Evolutionary conservation across 2,797 vertebrate genomes (phyloP), one percentile per base, ranked within the genome.

Genomic region (Chelonia mydas): DNA sequence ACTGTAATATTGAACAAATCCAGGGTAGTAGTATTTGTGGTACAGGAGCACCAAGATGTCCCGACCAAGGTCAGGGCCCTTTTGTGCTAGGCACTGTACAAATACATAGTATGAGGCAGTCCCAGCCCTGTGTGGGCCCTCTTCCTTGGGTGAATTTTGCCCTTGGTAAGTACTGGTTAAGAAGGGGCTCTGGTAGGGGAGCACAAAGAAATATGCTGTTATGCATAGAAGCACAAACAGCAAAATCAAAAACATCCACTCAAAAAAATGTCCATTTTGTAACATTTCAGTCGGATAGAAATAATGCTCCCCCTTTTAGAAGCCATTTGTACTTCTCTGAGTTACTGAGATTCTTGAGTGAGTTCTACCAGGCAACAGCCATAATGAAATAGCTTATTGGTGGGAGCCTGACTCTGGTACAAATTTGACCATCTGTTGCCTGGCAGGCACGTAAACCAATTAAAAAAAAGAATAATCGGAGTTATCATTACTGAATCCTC

Each of bases 401-500:
- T 84, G 11, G 37, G 47, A 12, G 9, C 87, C 68, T 87, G 83
- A 10, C 76, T 90, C 86, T 8, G 61, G 31, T 65, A 59, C 55
- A 54, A 79, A 61, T 83, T 91, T 88, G 72, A 89, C 93, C 91
- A 81, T 94, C 91, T 96, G 86, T 94, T 97, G 86, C 87, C 89
- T 84, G 88, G 86, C 15, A 0, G 86, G 88, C 94, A 95, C 81
- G 77, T 96, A 86, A 95, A 84, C 57, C 79, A 96, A 91, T 94
- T 81, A 96, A 82, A 33, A 87, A 83, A 95, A 95, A 82, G 28
- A 88, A 47, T 88, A 91, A 86, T 74, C 93, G 81, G 78, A 96
- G 57, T 95, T 95, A 93, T 95, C 51, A 45, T 86, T 82, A 37
- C 84, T 84, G 81, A 89, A 61, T 92, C 91, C 91, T 93, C 65